Conservation (phyloP, 1,140 invertebrate genomes). For the Drosophila cardini region DNA sequence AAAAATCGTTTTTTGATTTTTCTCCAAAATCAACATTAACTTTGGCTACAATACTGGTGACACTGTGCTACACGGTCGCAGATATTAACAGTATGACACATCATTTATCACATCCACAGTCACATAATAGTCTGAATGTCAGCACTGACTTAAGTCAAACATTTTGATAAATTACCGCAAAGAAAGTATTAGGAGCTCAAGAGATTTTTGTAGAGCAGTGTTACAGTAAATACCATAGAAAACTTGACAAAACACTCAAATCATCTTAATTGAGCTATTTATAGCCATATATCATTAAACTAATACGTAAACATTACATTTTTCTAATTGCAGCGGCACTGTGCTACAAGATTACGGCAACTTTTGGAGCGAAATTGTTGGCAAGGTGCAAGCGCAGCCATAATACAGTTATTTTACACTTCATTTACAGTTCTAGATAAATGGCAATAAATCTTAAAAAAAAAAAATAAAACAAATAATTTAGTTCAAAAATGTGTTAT, state of each 20-base stretch:
- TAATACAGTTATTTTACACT: conserved; percentile 40
- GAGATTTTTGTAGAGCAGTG: conserved; percentile 38
- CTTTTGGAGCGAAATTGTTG: conserved; percentile 88
- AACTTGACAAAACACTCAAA: conserved; percentile 37
- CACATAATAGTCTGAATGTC: conserved; percentile 28
- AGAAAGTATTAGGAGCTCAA: not conserved
- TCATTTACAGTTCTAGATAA: conserved; percentile 43
- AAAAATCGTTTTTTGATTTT: conserved; percentile 38
- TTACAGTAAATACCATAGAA: not conserved
- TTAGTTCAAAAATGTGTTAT: conserved; percentile 59
- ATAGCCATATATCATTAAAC: conserved; percentile 32
- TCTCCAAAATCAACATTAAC: conserved; percentile 10
- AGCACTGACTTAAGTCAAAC: conserved; percentile 5
- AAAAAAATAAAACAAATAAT: conserved; percentile 43
- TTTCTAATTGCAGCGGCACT: conserved; percentile 88
- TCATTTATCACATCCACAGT: conserved; percentile 46
- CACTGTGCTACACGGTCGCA: conserved; percentile 16
- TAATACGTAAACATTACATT: conserved; percentile 36
- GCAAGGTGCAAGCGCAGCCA: conserved; percentile 67
- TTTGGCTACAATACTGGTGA: not conserved
- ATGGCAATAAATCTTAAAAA: conserved; percentile 59
- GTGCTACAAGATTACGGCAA: conserved; percentile 89
- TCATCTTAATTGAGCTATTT: conserved; percentile 59
- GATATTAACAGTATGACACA: conserved; percentile 4
- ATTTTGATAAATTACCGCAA: conserved; percentile 38